A percentile compares a stretch with the other conserved stretches of the same genome.
Conservation (phyloP, 2,888 invertebrate genomes). For the Embidobia sp. region DNA sequence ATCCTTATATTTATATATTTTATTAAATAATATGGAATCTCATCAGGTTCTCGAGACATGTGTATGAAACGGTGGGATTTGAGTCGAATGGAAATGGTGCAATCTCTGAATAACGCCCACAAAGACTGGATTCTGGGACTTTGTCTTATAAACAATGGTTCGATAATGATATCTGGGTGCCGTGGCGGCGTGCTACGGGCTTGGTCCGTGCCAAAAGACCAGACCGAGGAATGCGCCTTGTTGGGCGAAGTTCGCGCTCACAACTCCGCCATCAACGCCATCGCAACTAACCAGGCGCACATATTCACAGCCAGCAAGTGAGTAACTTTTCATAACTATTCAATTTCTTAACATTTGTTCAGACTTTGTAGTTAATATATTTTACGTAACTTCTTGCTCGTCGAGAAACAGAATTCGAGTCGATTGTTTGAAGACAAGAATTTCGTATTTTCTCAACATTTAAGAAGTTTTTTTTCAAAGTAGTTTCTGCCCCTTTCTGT, state of each 20-base stretch:
- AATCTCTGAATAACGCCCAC: constrained; percentile 91
- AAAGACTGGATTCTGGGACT: constrained; percentile 93
- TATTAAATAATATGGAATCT: neutral
- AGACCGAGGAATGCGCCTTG: constrained; percentile 85
- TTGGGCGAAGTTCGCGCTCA: constrained; percentile 88
- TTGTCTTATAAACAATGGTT: constrained; percentile 83
- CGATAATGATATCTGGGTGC: constrained; percentile 88
- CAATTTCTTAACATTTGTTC: neutral
- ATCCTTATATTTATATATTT: too few species aligned
- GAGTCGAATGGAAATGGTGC: constrained; percentile 83
- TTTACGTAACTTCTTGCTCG: constrained; percentile 4
- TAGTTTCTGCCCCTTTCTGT: neutral
- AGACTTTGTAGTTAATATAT: constrained; percentile 20
- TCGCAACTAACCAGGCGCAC: constrained; percentile 85
- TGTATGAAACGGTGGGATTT: constrained; percentile 94
- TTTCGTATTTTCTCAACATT: neutral
- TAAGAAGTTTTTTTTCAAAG: constrained; percentile 5
- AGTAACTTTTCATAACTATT: constrained; percentile 79
- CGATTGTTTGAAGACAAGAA: too few species aligned
- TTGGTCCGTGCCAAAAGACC: constrained; percentile 84
- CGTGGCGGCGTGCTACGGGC: constrained; percentile 89
- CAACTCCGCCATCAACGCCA: constrained; percentile 86
- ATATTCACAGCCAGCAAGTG: constrained; percentile 93
- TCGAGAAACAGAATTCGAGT: neutral
- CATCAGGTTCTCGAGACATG: constrained; percentile 88